Evolutionary conservation across 2,113 vertebrate genomes (phyloP), one percentile per base, ranked within the genome.

Genomic region (Grantiella picta): DNA sequence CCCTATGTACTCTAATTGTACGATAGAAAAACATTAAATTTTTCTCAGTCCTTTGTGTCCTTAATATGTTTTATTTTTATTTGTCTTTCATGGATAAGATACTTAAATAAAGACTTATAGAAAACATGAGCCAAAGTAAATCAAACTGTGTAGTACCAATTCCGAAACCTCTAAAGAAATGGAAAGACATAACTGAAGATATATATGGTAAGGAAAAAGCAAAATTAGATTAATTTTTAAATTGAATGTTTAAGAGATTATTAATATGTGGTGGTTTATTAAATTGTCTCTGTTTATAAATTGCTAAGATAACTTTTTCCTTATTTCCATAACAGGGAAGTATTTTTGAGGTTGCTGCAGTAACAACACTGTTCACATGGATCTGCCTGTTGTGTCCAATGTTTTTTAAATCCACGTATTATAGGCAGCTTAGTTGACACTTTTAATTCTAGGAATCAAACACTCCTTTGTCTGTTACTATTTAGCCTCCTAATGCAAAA

Each of bases 221-320:
- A 75, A 82, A 79, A 49, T 31, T 9, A 50, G 38, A 35, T 79
- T 11, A 1, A 76, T 86, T 82, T 28, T 10, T 53, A 86, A 44
- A 56, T 5, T 68, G 22, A 36, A 36, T 17, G 28, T 47, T 50
- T 11, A 64, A 60, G 4, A 56, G 1, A 50, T 45, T 76, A 27
- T 45, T 63, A 13, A 70, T 60, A 3, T 33, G 1, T 3, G 9
- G 3, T 0, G 4, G 35, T 54, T 79, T 82, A 29, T 65, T 3
- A 89, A 52, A 15, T 10, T 36, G 1, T 44, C 14, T 82, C 19
- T 77, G 8, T 31, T 61, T 84, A 66, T 44, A 25, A 9, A 28
- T 15, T 23, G 6, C 12, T 69, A 64, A 68, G 10, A 75, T 20
- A 66, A 25, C 3, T 60, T 81, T 78, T 70, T 60, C 21, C 38